A percentile compares a stretch with the other conserved stretches of the same genome.
These are phyloP conservation scores for Pomacea maculata DNA, from an alignment of 1,140 invertebrate species.

Conservation along the genomic window DNA sequence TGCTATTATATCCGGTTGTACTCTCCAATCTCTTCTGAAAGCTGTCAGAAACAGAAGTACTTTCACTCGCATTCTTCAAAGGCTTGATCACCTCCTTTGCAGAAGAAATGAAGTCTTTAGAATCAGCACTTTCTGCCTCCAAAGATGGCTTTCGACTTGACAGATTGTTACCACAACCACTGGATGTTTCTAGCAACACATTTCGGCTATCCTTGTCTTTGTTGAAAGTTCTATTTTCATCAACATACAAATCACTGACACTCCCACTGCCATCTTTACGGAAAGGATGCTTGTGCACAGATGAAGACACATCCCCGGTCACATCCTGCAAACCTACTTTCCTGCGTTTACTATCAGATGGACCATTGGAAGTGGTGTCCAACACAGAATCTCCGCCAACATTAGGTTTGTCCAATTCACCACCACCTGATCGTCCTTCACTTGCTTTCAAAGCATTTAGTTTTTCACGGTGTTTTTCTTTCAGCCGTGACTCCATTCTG, in stretches of 20 bases:
- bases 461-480: constrained; percentile 48
- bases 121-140: neutral
- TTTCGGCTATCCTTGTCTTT: constrained; percentile 1
- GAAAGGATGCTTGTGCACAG: constrained; percentile 10
- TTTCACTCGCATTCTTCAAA: neutral
- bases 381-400: neutral
- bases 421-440: neutral
- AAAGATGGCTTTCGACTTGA: neutral
- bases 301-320: neutral
- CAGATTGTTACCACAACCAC: neutral
- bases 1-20: no score
- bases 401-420: constrained; percentile 13
- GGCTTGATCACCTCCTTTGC: neutral
- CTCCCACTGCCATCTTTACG: constrained; percentile 4
- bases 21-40: no score
- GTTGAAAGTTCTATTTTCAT: neutral
- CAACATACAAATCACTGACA: neutral
- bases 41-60: neutral
- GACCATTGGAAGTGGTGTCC: constrained; percentile 9
- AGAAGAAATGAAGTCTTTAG: neutral
- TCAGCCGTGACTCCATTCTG: constrained; percentile 29
- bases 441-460: constrained; percentile 17
- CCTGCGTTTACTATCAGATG: constrained; percentile 10
- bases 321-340: constrained; percentile 6
- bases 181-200: constrained; percentile 7